phyloP scores from a whole-genome alignment of 2,113 vertebrate genomes.

The Perca schrenkii region DNA sequence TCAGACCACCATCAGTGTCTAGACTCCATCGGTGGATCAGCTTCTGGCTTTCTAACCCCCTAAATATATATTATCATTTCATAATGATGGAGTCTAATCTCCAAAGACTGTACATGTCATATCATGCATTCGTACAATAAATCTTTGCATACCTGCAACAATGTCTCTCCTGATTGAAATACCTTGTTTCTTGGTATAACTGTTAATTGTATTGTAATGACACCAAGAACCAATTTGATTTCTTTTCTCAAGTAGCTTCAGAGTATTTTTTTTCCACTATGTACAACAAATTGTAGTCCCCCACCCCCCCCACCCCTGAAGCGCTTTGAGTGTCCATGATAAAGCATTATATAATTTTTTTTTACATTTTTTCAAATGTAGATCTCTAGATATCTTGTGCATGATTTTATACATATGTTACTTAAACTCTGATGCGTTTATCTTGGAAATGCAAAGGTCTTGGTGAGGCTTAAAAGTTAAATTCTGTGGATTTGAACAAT shows the following conservation, averaged over 20 bases:
- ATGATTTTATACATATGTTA: background rate
- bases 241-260: background rate
- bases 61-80: too few relatives aligned
- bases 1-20: too few relatives aligned
- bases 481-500: conserved; percentile 13
- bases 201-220: background rate
- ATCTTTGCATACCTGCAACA: too few relatives aligned
- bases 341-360: background rate
- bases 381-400: background rate
- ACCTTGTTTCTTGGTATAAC: background rate
- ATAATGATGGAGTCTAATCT: too few relatives aligned
- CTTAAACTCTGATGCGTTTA: background rate
- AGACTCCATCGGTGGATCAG: too few relatives aligned
- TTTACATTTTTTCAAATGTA: background rate
- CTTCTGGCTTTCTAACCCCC: too few relatives aligned
- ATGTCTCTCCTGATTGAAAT: background rate
- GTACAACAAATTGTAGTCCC: too few relatives aligned
- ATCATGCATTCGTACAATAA: too few relatives aligned
- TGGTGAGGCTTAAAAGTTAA: background rate
- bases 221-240: background rate
- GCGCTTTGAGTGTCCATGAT: too few relatives aligned
- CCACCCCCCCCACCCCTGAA: too few relatives aligned
- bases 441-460: background rate
- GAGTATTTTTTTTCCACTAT: background rate
- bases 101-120: too few relatives aligned